A percentile compares a stretch with the other conserved stretches of the same genome.
Evolutionary conservation across 2,888 invertebrate genomes (phyloP).

Genomic region (Alloscopus bannaensis): DNA sequence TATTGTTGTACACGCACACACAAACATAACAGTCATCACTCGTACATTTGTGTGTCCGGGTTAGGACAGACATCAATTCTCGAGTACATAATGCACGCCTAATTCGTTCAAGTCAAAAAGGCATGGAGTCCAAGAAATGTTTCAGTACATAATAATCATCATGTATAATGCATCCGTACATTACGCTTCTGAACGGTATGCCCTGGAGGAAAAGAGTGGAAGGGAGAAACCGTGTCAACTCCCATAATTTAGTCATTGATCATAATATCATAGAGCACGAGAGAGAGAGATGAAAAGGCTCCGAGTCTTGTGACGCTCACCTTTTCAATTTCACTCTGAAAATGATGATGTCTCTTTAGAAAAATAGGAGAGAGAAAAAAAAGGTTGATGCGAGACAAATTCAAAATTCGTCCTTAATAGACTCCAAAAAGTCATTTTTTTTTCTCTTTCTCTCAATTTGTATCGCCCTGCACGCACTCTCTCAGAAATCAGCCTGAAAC

Average conservation of each 20-base stretch:
- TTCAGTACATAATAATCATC: too few relatives aligned
- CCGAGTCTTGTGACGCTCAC: too few relatives aligned
- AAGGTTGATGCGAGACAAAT: conserved; percentile 70
- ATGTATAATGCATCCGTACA: too few relatives aligned
- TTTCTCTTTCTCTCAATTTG: conserved; percentile 69
- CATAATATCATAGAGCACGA: conserved; percentile 44
- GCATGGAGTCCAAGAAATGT: too few relatives aligned
- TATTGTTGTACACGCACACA: conserved; percentile 36
- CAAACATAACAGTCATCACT: too few relatives aligned
- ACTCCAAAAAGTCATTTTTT: conserved; percentile 69
- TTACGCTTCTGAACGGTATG: too few relatives aligned
- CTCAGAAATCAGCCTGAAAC: neutral
- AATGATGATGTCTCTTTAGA: conserved; percentile 21
- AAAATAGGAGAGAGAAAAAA: too few relatives aligned
- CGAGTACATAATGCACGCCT: neutral
- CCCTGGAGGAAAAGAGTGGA: conserved; percentile 54
- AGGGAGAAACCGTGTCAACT: conserved; percentile 54
- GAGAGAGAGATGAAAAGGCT: too few relatives aligned
- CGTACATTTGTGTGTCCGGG: too few relatives aligned
- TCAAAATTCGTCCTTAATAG: conserved; percentile 73
- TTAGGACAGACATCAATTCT: too few relatives aligned
- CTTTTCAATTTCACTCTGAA: conserved; percentile 32
- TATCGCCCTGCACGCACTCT: conserved; percentile 63
- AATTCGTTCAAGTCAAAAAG: conserved; percentile 41
- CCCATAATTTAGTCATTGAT: conserved; percentile 61